Conservation (phyloP, 2,888 invertebrate species). For the Aphrophora alni region DNA sequence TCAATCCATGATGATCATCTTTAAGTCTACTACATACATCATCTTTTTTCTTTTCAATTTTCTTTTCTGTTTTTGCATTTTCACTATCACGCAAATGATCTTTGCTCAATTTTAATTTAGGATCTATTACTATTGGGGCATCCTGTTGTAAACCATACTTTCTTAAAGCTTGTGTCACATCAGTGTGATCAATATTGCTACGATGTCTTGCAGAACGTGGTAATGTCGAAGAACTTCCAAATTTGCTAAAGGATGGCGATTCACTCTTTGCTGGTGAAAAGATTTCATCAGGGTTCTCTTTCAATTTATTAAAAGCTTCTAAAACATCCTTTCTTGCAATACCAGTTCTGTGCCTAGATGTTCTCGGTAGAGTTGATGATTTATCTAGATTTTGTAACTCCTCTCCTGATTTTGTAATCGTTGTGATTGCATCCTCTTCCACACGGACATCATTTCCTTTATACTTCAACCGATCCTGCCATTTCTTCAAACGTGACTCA, state of each 20-base stretch:
- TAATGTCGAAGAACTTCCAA: conserved; percentile 55
- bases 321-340: conserved; percentile 75
- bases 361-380: conserved; percentile 54
- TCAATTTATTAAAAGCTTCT: conserved; percentile 66
- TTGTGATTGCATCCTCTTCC: conserved; percentile 55
- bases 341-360: conserved; percentile 67
- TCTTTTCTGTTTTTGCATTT: background rate
- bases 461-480: conserved; percentile 73
- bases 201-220: conserved; percentile 53
- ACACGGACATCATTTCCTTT: conserved; percentile 47
- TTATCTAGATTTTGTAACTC: conserved; percentile 60
- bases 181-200: conserved; percentile 60
- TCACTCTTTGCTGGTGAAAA: conserved; percentile 11
- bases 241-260: conserved; percentile 24
- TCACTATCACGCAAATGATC: background rate
- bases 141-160: conserved; percentile 39
- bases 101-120: background rate
- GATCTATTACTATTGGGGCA: background rate
- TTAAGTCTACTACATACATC: conserved; percentile 17
- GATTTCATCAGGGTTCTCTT: conserved; percentile 52
- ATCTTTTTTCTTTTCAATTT: conserved; percentile 9
- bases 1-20: conserved; percentile 10
- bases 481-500: conserved; percentile 67
- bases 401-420: conserved; percentile 57
- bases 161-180: conserved; percentile 54